A percentile compares a stretch with the other conserved stretches of the same genome.
Conservation (phyloP, 2,797 vertebrate genomes). For the Enteromius paludinosus region DNA sequence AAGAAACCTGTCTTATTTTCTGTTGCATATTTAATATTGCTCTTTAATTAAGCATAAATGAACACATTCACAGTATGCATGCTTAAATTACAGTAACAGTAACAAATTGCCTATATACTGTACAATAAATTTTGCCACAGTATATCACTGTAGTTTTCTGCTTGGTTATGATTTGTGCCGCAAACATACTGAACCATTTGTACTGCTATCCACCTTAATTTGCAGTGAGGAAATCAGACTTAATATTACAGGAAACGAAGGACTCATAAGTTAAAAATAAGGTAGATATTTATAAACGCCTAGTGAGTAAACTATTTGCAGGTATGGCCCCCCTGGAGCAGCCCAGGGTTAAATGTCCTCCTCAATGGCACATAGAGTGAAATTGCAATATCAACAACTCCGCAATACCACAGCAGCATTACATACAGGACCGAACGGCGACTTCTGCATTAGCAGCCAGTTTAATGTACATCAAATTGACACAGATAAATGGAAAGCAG, state of each 20-base stretch:
- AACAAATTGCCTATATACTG: neutral
- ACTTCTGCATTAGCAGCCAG: neutral
- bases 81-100: neutral
- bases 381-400: constrained; percentile 10
- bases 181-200: too few relatives aligned
- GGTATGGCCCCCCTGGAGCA: neutral
- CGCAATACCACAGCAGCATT: neutral
- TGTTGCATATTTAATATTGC: too few relatives aligned
- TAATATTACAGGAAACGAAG: neutral
- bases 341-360: constrained; percentile 8
- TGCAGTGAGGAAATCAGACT: too few relatives aligned
- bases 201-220: too few relatives aligned
- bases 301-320: neutral
- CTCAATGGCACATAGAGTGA: neutral
- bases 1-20: too few relatives aligned
- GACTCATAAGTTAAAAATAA: neutral
- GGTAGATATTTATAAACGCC: neutral
- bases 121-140: too few relatives aligned
- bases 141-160: neutral
- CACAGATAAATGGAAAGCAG: constrained; percentile 26
- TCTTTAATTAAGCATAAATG: too few relatives aligned
- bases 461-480: constrained; percentile 15
- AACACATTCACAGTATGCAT: neutral
- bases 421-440: neutral
- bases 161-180: neutral